These are phyloP conservation scores for Valencia hispanica DNA, from an alignment of 2,797 vertebrate species.

Conservation along the genomic window DNA sequence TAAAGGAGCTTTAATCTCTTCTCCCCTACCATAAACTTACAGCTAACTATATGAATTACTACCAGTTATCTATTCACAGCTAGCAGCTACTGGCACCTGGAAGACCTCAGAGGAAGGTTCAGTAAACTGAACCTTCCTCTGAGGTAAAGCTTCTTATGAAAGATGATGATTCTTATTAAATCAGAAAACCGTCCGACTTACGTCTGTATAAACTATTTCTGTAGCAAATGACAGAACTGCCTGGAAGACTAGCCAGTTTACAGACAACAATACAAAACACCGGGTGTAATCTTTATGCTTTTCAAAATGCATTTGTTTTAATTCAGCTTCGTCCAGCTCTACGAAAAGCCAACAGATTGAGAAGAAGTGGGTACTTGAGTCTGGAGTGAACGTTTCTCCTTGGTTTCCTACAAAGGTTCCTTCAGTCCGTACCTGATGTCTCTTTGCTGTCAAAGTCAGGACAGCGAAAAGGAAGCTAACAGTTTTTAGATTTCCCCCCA, in stretches of 20 bases:
- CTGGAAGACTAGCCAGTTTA: neutral
- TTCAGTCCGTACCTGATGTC: neutral
- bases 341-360: neutral
- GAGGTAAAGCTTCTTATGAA: neutral
- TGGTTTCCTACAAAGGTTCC: neutral
- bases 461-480: neutral
- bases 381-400: neutral
- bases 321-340: neutral
- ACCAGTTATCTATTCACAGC: slow-evolving; percentile 13
- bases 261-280: neutral
- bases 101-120: neutral
- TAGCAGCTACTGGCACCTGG: neutral
- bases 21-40: slow-evolving; percentile 2
- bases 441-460: neutral
- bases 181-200: neutral
- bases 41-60: slow-evolving; percentile 24
- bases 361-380: neutral
- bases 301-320: neutral
- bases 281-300: neutral
- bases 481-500: neutral
- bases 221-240: neutral
- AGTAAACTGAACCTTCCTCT: neutral
- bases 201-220: neutral
- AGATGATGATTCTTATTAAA: too few relatives aligned
- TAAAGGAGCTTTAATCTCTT: slow-evolving; percentile 15